phyloP scores from a whole-genome alignment of 2,888 invertebrate genomes.

The Oligia fasciuncula region DNA sequence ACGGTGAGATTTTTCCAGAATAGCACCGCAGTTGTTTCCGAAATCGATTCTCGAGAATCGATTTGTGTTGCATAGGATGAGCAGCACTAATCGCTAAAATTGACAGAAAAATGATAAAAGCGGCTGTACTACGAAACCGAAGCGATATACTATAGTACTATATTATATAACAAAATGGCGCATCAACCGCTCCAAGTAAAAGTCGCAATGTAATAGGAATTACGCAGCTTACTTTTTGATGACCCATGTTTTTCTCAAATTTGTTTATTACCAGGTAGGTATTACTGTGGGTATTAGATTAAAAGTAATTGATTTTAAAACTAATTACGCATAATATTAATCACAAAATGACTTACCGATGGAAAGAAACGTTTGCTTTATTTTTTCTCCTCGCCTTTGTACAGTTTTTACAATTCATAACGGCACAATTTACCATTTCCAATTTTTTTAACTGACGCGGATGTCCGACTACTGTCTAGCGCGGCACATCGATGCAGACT shows the following conservation, averaged over 20 bases:
- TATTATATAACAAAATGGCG: background rate
- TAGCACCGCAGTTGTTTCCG: background rate
- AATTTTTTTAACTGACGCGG: background rate
- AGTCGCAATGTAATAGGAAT: background rate
- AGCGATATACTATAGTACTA: background rate
- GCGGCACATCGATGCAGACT: background rate
- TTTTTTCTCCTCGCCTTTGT: background rate
- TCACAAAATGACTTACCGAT: constrained; percentile 9
- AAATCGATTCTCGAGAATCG: constrained; percentile 19
- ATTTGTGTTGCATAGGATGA: constrained; percentile 2
- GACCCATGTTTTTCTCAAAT: background rate
- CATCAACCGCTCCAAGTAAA: constrained; percentile 3
- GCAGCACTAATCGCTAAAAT: background rate
- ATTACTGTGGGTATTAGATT: background rate
- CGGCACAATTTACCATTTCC: constrained; percentile 63
- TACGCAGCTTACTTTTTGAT: background rate
- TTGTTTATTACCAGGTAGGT: background rate
- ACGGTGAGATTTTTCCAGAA: too few relatives aligned
- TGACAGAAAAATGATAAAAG: background rate
- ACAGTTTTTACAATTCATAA: constrained; percentile 35
- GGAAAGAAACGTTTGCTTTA: constrained; percentile 13
- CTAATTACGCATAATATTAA: constrained; percentile 11
- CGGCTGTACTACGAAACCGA: background rate
- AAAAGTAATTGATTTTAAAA: constrained; percentile 1
- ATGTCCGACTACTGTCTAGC: background rate